These are phyloP conservation scores for Aporrectodea caliginosa DNA, from an alignment of 1,140 invertebrate species.

Conservation along the genomic window DNA sequence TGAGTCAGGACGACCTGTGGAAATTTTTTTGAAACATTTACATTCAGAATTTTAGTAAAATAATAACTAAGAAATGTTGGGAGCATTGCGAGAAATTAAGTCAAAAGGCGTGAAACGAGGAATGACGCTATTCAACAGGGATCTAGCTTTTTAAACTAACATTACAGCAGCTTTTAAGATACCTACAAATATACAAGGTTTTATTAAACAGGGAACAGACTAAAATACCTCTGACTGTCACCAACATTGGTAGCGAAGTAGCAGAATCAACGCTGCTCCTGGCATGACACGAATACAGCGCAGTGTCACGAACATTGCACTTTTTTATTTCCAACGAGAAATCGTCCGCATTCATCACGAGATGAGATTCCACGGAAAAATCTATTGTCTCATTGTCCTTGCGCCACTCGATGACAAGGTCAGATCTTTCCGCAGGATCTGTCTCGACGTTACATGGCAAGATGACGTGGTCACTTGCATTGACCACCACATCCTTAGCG, in stretches of 20 bases:
- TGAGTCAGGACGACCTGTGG: conserved; percentile 18
- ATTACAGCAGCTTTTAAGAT: too few species aligned
- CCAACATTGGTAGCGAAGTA: background rate
- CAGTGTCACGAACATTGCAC: background rate
- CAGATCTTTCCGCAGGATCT: background rate
- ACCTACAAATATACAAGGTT: too few species aligned
- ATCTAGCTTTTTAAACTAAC: too few species aligned
- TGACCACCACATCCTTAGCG: background rate
- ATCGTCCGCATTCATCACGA: background rate
- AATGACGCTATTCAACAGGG: too few species aligned
- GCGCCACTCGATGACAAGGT: background rate
- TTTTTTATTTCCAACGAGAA: background rate
- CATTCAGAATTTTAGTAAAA: too few species aligned
- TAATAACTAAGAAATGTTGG: background rate
- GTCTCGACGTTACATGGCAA: background rate
- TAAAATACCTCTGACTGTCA: background rate
- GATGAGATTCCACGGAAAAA: background rate
- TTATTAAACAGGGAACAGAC: too few species aligned
- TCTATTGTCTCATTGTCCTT: background rate
- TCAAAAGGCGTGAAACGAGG: too few species aligned
- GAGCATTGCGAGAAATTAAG: too few species aligned
- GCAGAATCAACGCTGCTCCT: background rate
- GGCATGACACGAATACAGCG: background rate
- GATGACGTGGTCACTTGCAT: background rate
- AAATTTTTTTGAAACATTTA: too few species aligned